These are phyloP conservation scores for Oxytorus armatus DNA, from an alignment of 2,888 invertebrate species.

Conservation along the genomic window DNA sequence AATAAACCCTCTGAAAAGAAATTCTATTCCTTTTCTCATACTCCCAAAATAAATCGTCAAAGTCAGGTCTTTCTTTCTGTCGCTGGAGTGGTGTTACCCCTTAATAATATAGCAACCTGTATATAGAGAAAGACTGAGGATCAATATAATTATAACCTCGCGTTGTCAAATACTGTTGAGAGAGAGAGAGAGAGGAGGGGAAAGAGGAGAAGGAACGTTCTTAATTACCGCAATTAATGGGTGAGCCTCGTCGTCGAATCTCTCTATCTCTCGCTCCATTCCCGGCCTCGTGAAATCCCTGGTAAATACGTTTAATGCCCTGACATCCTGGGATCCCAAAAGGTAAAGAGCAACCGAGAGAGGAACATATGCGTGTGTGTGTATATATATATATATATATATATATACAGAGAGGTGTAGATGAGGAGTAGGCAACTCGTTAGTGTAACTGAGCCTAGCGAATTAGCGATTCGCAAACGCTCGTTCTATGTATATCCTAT, in stretches of 20 bases:
- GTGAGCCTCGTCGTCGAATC: slow-evolving; percentile 28
- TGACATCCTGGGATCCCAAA: slow-evolving; percentile 44
- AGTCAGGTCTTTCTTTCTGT: too few species aligned
- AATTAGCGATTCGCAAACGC: slow-evolving; percentile 65
- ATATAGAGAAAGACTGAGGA: neutral
- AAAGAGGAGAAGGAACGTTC: slow-evolving; percentile 12
- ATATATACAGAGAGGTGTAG: neutral
- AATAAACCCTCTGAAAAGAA: too few species aligned
- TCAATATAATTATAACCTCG: slow-evolving; percentile 33
- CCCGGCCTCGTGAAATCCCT: slow-evolving; percentile 40
- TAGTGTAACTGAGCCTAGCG: slow-evolving; percentile 62
- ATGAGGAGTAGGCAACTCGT: slow-evolving; percentile 39
- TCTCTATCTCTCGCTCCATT: slow-evolving; percentile 9
- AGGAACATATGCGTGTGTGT: neutral
- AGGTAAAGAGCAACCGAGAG: slow-evolving; percentile 27
- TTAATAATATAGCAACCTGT: slow-evolving; percentile 14
- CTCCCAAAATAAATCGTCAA: too few species aligned
- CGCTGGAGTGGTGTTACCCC: too few species aligned
- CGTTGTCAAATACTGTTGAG: slow-evolving; percentile 25
- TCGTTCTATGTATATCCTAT: slow-evolving; percentile 39
- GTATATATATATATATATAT: neutral
- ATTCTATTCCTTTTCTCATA: too few species aligned
- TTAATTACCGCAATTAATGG: slow-evolving; percentile 63
- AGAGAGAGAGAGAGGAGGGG: neutral
- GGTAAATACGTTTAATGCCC: slow-evolving; percentile 53